A percentile compares a stretch with the other conserved stretches of the same genome.
phyloP scores from a whole-genome alignment of 1,140 invertebrate genomes.

The Pogonus chalceus region DNA sequence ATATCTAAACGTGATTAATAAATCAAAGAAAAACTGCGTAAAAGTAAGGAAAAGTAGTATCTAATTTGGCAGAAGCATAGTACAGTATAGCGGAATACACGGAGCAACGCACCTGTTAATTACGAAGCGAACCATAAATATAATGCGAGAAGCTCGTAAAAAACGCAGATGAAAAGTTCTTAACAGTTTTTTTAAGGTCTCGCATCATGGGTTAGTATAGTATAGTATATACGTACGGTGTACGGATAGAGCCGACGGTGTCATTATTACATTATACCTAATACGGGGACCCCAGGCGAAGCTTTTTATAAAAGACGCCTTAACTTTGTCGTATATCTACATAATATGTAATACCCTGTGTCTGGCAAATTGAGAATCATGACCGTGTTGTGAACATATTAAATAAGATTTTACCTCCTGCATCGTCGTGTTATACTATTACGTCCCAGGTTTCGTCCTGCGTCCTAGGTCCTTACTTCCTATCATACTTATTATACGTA shows the following conservation, averaged over 20 bases:
- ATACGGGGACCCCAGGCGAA: not conserved
- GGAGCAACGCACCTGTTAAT: constrained; percentile 6
- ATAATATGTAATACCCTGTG: constrained; percentile 3
- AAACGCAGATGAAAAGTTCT: constrained; percentile 6
- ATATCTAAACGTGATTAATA: too few species aligned
- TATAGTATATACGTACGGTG: not conserved
- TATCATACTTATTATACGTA: too few species aligned
- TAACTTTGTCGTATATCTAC: constrained; percentile 7
- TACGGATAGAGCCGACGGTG: not conserved
- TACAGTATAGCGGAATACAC: constrained; percentile 1
- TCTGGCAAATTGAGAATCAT: constrained; percentile 7
- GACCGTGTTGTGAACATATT: not conserved
- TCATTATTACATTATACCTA: constrained; percentile 5
- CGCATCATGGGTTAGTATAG: not conserved
- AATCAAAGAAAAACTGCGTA: too few species aligned
- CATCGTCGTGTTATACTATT: too few species aligned
- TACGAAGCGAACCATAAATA: constrained; percentile 4
- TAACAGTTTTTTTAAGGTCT: constrained; percentile 6
- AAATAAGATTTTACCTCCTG: too few species aligned
- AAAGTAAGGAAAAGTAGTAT: too few species aligned
- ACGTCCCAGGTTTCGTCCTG: too few species aligned
- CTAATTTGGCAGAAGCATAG: too few species aligned
- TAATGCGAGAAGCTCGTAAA: constrained; percentile 5
- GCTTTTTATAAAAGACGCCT: not conserved
- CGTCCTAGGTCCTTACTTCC: too few species aligned